Base-by-base conservation (phyloP, 2,888 invertebrate genomes). In the Megaustenia siamemsis region DNA sequence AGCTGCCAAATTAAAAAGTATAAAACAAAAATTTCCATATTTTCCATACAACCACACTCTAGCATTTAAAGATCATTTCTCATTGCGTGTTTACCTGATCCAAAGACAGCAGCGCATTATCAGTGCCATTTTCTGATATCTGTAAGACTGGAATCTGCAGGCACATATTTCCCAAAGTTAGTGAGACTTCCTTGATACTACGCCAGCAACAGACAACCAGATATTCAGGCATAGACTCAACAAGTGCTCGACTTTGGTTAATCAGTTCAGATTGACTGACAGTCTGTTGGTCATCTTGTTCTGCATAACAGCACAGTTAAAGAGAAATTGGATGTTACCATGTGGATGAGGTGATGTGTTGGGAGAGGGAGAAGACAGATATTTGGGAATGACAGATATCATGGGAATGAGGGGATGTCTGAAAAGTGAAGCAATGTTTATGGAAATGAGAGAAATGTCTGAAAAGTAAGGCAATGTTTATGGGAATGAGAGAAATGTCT, bases 161-260 rank as follows among this genome's bases (percentile, higher is more conserved):
- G 63, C 90, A 90, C 49, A 94, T 87, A 75, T 92, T 92, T 0
- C 93, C 94, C 43, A 95, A 92, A 15, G 95, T 90, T 28, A 94
- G 91, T 1, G 95, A 95, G 6, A 95, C 96, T 95, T 99, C 98
- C 94, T 98, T 99, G 76, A 98, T 96, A 6, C 97, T 96, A 86
- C 98, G 95, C 99, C 99, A 99, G 0, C 97, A 97, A 92, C 97
- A 98, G 0, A 98, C 95, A 32, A 98, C 94, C n/a, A 99, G 95
- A 87, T 92, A 93, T 86, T 93, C 93, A 18, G 94, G 94, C 93
- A 93, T 93, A 80, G 93, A 88, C 84, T 87, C 89, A 56, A 91
- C 91, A 1, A 88, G 90, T 75, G 90, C 80, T 3, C 77, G 69
- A 63, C 89, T 86, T 38, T 24, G 12, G 28, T 0, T 21, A 35